Base-by-base conservation (phyloP, 2,113 vertebrate genomes). In the Pygoscelis antarcticus region DNA sequence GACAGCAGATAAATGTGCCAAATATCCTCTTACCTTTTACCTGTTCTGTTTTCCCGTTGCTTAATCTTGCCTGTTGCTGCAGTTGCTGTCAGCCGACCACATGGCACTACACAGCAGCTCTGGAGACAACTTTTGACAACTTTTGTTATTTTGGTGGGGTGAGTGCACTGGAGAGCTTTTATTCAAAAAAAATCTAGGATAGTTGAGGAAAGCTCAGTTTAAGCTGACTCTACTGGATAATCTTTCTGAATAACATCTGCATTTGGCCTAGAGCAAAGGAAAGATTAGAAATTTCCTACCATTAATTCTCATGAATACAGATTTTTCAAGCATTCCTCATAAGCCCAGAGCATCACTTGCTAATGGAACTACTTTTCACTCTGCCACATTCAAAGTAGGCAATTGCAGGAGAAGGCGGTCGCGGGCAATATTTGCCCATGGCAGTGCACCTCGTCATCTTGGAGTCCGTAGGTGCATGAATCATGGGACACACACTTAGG, bases 401-500 rank as follows among this genome's bases (percentile, higher is more conserved):
- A 34, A 27, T 14, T 0, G 1, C 46, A 51, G 83, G 26, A 88
- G 81, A 2, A 44, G 87, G 38, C 0, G 26, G 44, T 36, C 22
- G 2, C 1, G 4, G 61, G 52, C 62, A 52, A 5, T 3, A 6
- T 27, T 12, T 58, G n/a, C 70, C 55, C 36, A 0, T 0, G 23
- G 32, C 2, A 3, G 20, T 6, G 14, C 54, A 14, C 4, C 60
- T n/a, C 11, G 2, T 57, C 13, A 0, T 4, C 18, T 15, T 0
- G 16, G 47, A 47, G 19, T 14, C 0, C 0, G 7, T 0, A 15
- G 29, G 34, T 2, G 9, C 47, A 3, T 5, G 20, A 23, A 9
- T 10, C 0, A 1, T 4, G 2, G 68, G 57, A 7, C 13, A 32
- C 13, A 5, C 3, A 0, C 1, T 4, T 10, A 8, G 34, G 34